Base-by-base conservation (phyloP, 2,888 invertebrate species). In the Epirrita christyi region DNA sequence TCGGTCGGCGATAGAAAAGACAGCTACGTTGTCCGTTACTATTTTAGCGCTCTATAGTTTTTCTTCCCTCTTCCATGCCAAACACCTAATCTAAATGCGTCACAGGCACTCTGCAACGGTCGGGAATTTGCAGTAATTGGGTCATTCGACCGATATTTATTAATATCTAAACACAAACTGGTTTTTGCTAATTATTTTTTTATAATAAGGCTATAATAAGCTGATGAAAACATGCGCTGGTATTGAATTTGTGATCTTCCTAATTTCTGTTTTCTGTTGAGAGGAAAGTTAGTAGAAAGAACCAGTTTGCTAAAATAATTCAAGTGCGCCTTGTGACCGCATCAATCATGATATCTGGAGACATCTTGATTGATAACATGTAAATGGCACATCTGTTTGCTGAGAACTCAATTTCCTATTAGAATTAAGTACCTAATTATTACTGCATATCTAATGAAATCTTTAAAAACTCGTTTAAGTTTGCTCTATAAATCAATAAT, bases 131-230 rank as follows among this genome's bases (percentile, higher is more conserved):
- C 45, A 55, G 68, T 72, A 79, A 79, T 78, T 76, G 60, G 78
- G 79, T 75, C 79, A 76, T 64, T 70, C 70, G 77, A 70, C 67
- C 70, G 66, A 73, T 68, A 68, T 67, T 64, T 68, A 73, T 70
- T 63, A 72, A 70, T 73, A 66, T 47, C 53, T 41, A 14, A 45
- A 29, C 32, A 45, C 37, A 42, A 44, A 55, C 43, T 54, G 34
- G 53, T 46, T 57, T 55, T 32, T 37, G 21, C n/a, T n/a, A n/a
- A n/a, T n/a, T n/a, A n/a, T n/a, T n/a, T n/a, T n/a, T 43, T 27
- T 37, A 8, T 45, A 37, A 15, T 48, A 5, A 55, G 11, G 43
- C 48, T 53, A n/a, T n/a, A 32, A 53, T 51, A 27, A 51, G 27
- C 36, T 51, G 51, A 37, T 43, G 21, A 32, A 32, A 32, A 9